A percentile compares a stretch with the other conserved stretches of the same genome.
These are phyloP conservation scores for Scaptomyza graminum DNA, from an alignment of 1,140 invertebrate species.

Conservation along the genomic window DNA sequence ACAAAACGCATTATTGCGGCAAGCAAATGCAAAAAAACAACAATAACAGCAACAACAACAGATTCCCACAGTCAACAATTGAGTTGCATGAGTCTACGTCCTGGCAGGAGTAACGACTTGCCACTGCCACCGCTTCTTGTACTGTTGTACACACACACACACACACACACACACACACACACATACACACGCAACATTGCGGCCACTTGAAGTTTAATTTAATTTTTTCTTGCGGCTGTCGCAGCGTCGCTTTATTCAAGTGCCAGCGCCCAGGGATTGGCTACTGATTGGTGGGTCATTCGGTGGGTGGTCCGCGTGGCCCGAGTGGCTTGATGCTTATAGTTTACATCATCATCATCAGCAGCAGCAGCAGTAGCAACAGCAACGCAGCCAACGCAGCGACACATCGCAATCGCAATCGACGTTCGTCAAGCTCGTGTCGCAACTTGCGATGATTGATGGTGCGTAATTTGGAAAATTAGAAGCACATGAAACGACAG, in stretches of 20 bases:
- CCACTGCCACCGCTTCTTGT: constrained; percentile 1
- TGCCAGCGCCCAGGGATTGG: constrained; percentile 70
- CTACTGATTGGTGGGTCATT: constrained; percentile 47
- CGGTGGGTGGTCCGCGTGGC: constrained; percentile 17
- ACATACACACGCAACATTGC: constrained; percentile 49
- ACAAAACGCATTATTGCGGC: constrained; percentile 25
- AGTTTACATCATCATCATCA: constrained; percentile 68
- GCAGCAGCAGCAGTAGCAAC: constrained; percentile 24
- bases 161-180: too few species aligned
- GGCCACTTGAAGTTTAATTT: constrained; percentile 79
- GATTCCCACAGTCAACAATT: constrained; percentile 42
- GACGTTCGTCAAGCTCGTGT: constrained; percentile 72
- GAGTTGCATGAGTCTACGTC: constrained; percentile 30
- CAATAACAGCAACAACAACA: constrained; percentile 26
- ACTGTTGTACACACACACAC: constrained; percentile 9
- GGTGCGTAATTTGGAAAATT: constrained; percentile 82
- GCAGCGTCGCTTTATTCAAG: constrained; percentile 64
- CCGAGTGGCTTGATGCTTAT: constrained; percentile 27
- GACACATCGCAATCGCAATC: constrained; percentile 55
- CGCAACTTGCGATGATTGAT: constrained; percentile 76
- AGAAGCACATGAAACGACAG: constrained; percentile 61
- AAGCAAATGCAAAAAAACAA: constrained; percentile 31
- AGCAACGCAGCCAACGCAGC: constrained; percentile 23
- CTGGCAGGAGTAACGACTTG: constrained; percentile 27
- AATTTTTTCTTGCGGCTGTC: constrained; percentile 76